Conservation (phyloP, 1,140 invertebrate species). For the Mylabris phalerata region DNA sequence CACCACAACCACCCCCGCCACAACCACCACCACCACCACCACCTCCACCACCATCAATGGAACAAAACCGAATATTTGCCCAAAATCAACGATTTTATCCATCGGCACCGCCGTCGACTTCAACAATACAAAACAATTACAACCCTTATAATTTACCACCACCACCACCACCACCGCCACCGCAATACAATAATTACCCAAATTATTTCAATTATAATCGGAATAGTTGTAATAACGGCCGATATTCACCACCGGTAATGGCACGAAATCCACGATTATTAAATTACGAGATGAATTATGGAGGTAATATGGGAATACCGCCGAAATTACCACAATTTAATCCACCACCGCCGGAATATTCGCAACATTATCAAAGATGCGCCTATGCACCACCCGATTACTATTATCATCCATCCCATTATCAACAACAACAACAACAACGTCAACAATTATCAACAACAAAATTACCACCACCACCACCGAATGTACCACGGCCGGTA, state of each 20-base stretch:
- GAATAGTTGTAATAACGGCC: too few species aligned
- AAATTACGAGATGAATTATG: too few species aligned
- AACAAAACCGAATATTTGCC: neutral
- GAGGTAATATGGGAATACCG: too few species aligned
- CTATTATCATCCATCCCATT: conserved; percentile 18
- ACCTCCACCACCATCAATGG: conserved; percentile 1
- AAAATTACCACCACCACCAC: conserved; percentile 8
- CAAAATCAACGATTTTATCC: too few species aligned
- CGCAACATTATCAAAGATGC: conserved; percentile 36
- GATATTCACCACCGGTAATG: too few species aligned
- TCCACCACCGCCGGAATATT: conserved; percentile 33
- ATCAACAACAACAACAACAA: conserved; percentile 15
- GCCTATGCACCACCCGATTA: conserved; percentile 11
- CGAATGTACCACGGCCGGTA: conserved; percentile 17
- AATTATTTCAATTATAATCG: too few species aligned
- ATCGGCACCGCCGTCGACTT: too few species aligned
- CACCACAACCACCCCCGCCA: conserved; percentile 13
- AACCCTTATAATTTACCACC: neutral
- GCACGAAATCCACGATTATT: too few species aligned
- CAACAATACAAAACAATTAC: too few species aligned
- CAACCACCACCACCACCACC: conserved; percentile 21
- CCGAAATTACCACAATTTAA: conserved; percentile 6
- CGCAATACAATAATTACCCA: neutral
- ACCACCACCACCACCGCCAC: conserved; percentile 8
- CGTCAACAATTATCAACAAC: conserved; percentile 1